Conservation (phyloP, 2,797 vertebrate species). For the Urosaurus nigricauda region DNA sequence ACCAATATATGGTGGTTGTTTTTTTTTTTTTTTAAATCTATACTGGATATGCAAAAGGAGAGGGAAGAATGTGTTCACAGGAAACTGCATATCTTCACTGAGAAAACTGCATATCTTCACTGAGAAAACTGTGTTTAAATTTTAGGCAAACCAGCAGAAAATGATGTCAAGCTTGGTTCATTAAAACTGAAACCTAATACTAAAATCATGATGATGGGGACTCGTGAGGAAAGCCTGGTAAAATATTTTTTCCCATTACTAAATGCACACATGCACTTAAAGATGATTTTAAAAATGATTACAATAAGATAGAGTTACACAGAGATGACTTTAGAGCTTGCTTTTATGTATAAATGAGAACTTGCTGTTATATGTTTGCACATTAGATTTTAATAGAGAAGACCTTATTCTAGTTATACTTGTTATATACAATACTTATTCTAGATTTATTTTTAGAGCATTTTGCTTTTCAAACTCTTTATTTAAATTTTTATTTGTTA, state of each 20-base stretch:
- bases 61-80: background rate
- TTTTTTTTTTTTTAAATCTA: background rate
- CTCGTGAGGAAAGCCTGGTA: constrained; percentile 98
- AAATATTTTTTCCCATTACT: constrained; percentile 51
- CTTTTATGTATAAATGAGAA: constrained; percentile 5
- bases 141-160: constrained; percentile 95
- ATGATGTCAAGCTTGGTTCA: constrained; percentile 94
- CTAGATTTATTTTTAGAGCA: background rate
- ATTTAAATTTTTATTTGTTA: background rate
- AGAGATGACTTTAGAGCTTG: constrained; percentile 25
- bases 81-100: background rate
- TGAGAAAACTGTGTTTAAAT: constrained; percentile 59
- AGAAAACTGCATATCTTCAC: background rate
- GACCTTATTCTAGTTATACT: background rate
- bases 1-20: no score
- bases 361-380: constrained; percentile 18
- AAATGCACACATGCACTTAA: background rate
- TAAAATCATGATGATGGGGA: constrained; percentile 99
- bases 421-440: no score
- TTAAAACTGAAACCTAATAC: constrained; percentile 99
- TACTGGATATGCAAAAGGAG: background rate
- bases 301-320: constrained; percentile 37
- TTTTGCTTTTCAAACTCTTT: background rate
- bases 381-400: background rate
- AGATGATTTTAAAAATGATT: background rate